Conservation (phyloP, 2,888 invertebrate species). For the Adelphocoris suturalis region DNA sequence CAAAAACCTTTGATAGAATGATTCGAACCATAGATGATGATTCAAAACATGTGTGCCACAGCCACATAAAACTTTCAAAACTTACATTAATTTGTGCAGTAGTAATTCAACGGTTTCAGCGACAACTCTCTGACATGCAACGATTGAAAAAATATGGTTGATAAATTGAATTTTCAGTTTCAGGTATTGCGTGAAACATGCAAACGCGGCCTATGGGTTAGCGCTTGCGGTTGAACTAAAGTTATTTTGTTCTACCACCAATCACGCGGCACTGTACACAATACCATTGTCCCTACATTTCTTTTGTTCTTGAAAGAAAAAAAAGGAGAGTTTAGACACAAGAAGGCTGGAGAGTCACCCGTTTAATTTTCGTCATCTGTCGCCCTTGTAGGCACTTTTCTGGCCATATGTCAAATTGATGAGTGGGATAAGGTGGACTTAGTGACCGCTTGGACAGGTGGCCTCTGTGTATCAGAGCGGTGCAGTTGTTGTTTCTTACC, state of each 20-base stretch:
- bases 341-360: neutral
- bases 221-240: neutral
- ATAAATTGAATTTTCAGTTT: neutral
- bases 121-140: too few species aligned
- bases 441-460: constrained; percentile 15
- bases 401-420: constrained; percentile 25
- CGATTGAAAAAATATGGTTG: too few species aligned
- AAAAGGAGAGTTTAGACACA: neutral
- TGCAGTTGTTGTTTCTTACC: constrained; percentile 1
- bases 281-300: neutral
- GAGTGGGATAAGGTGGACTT: constrained; percentile 20
- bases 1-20: too few species aligned
- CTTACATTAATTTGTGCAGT: too few species aligned
- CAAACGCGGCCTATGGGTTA: neutral
- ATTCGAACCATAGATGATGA: too few species aligned
- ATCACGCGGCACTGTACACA: neutral
- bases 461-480: neutral
- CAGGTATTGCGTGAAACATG: neutral
- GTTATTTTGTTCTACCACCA: neutral
- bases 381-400: neutral
- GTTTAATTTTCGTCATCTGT: constrained; percentile 25
- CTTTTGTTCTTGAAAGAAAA: constrained; percentile 9
- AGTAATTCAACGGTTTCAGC: too few species aligned
- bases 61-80: neutral
- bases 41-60: too few species aligned